Evolutionary conservation across 2,113 vertebrate genomes (phyloP).

Genomic region (Phrynosoma blainvillii): DNA sequence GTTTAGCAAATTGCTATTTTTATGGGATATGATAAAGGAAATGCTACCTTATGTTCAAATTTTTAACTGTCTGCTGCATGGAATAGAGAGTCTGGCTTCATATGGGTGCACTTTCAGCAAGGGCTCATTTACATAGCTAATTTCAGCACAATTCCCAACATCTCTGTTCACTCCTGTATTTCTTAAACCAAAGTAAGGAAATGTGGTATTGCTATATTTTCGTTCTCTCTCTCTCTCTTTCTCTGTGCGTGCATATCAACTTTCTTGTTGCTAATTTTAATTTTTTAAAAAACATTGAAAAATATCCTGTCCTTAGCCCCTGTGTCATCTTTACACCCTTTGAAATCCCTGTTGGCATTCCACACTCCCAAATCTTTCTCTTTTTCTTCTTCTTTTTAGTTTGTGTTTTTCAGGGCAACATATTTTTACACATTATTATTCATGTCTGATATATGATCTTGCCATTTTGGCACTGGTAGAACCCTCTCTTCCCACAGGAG

Average conservation of each 20-base stretch:
- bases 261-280: rapidly evolving
- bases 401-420: constrained; percentile 56
- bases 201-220: neutral
- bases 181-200: neutral
- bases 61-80: constrained; percentile 86
- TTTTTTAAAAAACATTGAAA: neutral
- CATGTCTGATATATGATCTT: constrained; percentile 66
- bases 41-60: constrained; percentile 93
- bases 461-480: constrained; percentile 64
- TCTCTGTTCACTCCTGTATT: neutral
- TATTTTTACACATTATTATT: constrained; percentile 66
- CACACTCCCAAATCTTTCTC: constrained; percentile 43
- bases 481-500: constrained; percentile 58
- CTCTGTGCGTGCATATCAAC: too few relatives aligned
- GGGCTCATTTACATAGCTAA: constrained; percentile 58
- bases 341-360: constrained; percentile 34
- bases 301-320: neutral
- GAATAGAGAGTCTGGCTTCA: constrained; percentile 69
- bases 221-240: neutral
- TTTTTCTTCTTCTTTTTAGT: constrained; percentile 33
- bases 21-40: constrained; percentile 97
- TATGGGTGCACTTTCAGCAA: neutral
- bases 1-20: constrained; percentile 96
- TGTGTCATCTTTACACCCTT: neutral
- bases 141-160: constrained; percentile 31